Percentiles rank a stretch among this genome's conserved stretches.
Evolutionary conservation across 2,888 invertebrate genomes (phyloP).

Genomic region (Sesia bembeciformis): DNA sequence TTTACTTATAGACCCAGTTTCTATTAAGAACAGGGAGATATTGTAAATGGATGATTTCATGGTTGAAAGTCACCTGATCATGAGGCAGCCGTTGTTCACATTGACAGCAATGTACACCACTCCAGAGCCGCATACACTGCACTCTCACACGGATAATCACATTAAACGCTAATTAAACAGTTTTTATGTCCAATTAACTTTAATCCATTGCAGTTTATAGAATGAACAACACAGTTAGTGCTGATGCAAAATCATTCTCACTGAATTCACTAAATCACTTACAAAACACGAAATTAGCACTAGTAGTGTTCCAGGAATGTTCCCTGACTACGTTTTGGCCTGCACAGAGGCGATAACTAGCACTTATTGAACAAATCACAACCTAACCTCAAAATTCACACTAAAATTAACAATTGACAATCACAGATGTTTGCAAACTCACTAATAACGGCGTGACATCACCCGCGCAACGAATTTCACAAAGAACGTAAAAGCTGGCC

Average conservation of each 20-base stretch:
- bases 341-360: background rate
- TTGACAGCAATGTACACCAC: slow-evolving; percentile 10
- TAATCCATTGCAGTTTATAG: background rate
- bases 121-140: background rate
- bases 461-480: slow-evolving; percentile 41
- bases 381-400: slow-evolving; percentile 68
- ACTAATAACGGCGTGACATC: slow-evolving; percentile 43
- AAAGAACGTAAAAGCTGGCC: slow-evolving; percentile 45
- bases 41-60: background rate
- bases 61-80: slow-evolving; percentile 16
- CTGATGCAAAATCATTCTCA: too few species aligned
- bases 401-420: slow-evolving; percentile 44
- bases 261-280: too few species aligned
- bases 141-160: background rate
- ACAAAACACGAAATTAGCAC: too few species aligned
- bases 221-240: background rate
- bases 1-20: too few species aligned
- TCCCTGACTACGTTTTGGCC: background rate
- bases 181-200: too few species aligned
- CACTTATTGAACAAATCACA: slow-evolving; percentile 33
- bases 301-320: too few species aligned
- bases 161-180: too few species aligned
- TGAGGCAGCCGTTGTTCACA: slow-evolving; percentile 4
- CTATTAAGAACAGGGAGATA: background rate
- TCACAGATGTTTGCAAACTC: slow-evolving; percentile 58